These are phyloP conservation scores for Procapra przewalskii DNA, from an alignment of 2,113 vertebrate genomes.

Conservation along the genomic window DNA sequence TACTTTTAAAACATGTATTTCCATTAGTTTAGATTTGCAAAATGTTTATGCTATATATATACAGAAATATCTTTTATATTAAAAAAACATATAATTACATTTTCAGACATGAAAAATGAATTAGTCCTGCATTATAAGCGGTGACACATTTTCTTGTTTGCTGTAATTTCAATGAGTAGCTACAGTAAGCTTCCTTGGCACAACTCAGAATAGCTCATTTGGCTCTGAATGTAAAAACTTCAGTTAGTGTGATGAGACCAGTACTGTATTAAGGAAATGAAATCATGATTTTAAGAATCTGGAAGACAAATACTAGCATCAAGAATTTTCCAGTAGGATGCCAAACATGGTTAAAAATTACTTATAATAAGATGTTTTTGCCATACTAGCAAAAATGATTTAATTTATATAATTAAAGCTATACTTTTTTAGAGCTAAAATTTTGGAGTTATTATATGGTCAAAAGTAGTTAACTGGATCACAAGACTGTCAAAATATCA, in stretches of 20 bases:
- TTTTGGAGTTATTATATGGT: not conserved
- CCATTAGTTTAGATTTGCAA: slow-evolving; percentile 79
- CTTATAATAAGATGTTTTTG: not conserved
- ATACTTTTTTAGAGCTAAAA: not conserved
- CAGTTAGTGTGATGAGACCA: slow-evolving; percentile 53
- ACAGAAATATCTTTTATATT: slow-evolving; percentile 77
- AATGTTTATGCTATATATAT: slow-evolving; percentile 76
- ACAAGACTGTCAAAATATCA: not conserved
- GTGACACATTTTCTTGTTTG: slow-evolving; percentile 80
- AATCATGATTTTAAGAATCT: slow-evolving; percentile 35
- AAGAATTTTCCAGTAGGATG: not conserved
- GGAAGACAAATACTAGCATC: not conserved
- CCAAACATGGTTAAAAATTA: not conserved
- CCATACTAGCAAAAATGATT: not conserved
- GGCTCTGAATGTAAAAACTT: slow-evolving; percentile 66
- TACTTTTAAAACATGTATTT: slow-evolving; percentile 73
- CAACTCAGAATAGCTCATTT: slow-evolving; percentile 75
- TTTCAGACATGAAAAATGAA: slow-evolving; percentile 81
- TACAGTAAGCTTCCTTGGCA: slow-evolving; percentile 72
- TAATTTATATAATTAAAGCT: not conserved
- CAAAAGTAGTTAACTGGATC: not conserved
- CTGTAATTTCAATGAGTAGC: slow-evolving; percentile 80
- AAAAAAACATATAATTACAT: slow-evolving; percentile 79
- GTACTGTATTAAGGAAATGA: slow-evolving; percentile 65
- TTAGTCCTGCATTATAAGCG: slow-evolving; percentile 80